Evolutionary conservation across 2,797 vertebrate species (phyloP), one percentile per base, ranked within the genome.

Genomic region (Sus cebifrons): DNA sequence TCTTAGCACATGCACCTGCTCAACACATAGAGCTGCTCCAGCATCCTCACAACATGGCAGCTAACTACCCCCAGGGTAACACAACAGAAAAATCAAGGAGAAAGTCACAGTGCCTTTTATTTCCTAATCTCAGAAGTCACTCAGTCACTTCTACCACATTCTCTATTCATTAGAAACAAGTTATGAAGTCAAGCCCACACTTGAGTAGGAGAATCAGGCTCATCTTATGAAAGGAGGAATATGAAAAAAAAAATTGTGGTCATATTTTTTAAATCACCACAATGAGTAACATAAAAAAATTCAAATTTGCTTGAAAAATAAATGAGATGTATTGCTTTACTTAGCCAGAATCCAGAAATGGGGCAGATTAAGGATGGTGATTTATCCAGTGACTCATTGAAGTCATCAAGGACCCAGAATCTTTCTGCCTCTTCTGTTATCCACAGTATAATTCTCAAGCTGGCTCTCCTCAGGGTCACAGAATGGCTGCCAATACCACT

Each of bases 301-400:
- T 29, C 56, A n/a, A 78, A 84, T 93, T 27, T 4, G 27, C 68
- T 92, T 92, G 81, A 78, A 81, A 94, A 84, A 58, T 64, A 9
- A 73, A 86, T 36, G 44, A n/a, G 12, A 32, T 65, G 0, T 49
- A 40, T 54, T 89, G 74, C 88, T 32, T 64, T 17, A 56, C 21
- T 68, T 86, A 81, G 67, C 13, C 78, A 32, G 70, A 92, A 87
- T 58, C 29, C 68, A 83, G 52, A 92, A n/a, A 77, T 40, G 85
- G n/a, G 36, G 81, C 27, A 89, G 64, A 82, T 91, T 67, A 58
- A 64, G 64, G 40, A 29, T 54, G 2, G 25, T 86, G 27, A 84
- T 8, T 74, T 29, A 79, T 18, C 14, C 65, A 78, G 2, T 90
- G 49, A 8, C 49, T 83, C 58, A 5, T 0, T 67, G 58, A 73